These are phyloP conservation scores for Eutolmus rufibarbis DNA, from an alignment of 2,888 invertebrate genomes.

Conservation along the genomic window DNA sequence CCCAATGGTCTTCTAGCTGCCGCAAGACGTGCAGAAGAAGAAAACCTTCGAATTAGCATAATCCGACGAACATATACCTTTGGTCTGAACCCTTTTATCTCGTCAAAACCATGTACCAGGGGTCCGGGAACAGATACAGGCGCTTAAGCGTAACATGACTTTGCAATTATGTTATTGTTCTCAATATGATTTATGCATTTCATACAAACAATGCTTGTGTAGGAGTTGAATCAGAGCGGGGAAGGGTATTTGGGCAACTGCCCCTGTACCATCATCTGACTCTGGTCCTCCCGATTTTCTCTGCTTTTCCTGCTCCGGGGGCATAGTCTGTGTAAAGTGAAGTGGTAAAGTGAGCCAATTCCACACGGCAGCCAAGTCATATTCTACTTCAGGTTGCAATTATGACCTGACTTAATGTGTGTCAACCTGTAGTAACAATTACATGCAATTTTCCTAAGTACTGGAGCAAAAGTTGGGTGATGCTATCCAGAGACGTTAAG, in stretches of 20 bases:
- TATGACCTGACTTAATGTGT: background rate
- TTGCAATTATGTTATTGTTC: slow-evolving; percentile 36
- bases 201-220: background rate
- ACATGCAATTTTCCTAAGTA: background rate
- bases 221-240: background rate
- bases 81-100: slow-evolving; percentile 29
- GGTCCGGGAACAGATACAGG: slow-evolving; percentile 3
- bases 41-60: slow-evolving; percentile 27
- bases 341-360: background rate
- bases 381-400: slow-evolving; percentile 6
- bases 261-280: background rate
- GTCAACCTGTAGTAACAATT: slow-evolving; percentile 1
- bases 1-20: background rate
- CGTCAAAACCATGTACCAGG: slow-evolving; percentile 3
- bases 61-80: slow-evolving; percentile 24
- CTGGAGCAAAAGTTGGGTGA: background rate
- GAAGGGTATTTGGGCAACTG: background rate
- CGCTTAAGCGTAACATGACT: slow-evolving; percentile 34
- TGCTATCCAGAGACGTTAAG: background rate
- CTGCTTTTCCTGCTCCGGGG: background rate
- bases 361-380: background rate
- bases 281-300: background rate
- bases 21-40: slow-evolving; percentile 5
- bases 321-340: background rate
- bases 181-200: slow-evolving; percentile 26